Base-by-base conservation (phyloP, 1,140 invertebrate species). In the Euura saliciscinereae region DNA sequence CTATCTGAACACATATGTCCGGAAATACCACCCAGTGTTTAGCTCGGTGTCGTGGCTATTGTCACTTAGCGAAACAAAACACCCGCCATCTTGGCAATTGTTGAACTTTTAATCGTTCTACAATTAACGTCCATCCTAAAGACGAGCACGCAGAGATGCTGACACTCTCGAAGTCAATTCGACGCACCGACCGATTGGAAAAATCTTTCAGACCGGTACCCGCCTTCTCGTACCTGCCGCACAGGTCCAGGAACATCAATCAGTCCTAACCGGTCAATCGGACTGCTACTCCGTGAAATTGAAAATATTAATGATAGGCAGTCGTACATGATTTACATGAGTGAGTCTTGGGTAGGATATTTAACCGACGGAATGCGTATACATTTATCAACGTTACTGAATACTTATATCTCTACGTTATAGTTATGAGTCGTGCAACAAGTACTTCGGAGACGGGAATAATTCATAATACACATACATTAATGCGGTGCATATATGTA, bases 171-270 rank as follows among this genome's bases (percentile, higher is more conserved):
- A 59, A 11, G 51, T 59, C 13, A 59, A 59, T 59, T 28, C 51
- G 6, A 59, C 51, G 51, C 28, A 28, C 28, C 28, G 28, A 28
- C 51, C 51, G 6, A 59, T 8, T 59, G 5, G 51, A 59, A 59
- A 59, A 11, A 59, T 11, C 3, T 11, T 59, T 59, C 51, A 59
- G 13, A 59, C 51, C 51, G 13, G 13, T 8, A 11, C 51, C 51
- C 8, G 8, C 51, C 13, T n/a, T n/a, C 3, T n/a, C 51, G 51
- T 59, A n/a, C 51, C 8, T 59, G 51, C 10, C 13, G 8, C 13
- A 59, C 51, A n/a, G 51, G 51, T 59, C n/a, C n/a, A n/a, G n/a
- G 13, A 59, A 59, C 51, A 59, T 59, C 8, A 59, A 59, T 59
- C 51, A 59, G 13, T 11, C 3, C 51, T 59, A 59, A 59, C 51